These are phyloP conservation scores for Phrynocephalus versicolor DNA, from an alignment of 2,113 vertebrate species.

Conservation along the genomic window DNA sequence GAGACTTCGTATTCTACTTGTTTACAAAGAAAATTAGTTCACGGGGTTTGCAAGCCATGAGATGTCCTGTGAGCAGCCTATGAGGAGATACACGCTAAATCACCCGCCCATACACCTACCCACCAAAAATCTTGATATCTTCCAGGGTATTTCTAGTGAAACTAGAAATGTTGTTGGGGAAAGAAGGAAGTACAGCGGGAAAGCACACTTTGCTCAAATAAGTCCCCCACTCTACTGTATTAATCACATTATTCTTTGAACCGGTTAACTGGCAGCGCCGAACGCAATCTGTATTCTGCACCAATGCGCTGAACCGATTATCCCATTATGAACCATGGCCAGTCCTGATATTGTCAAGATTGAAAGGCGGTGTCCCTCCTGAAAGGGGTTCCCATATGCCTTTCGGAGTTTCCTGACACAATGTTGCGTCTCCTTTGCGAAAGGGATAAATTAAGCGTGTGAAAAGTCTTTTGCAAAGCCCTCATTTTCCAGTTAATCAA, in stretches of 20 bases:
- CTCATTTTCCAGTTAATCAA: constrained; percentile 99
- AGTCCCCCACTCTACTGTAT: constrained; percentile 97
- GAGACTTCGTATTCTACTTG: constrained; percentile 26
- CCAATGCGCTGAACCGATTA: constrained; percentile 99
- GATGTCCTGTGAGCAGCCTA: constrained; percentile 50
- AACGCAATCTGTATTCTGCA: constrained; percentile 99
- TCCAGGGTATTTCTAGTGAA: constrained; percentile 68
- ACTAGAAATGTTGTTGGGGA: constrained; percentile 75
- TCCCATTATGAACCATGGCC: constrained; percentile 98
- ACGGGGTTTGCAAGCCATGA: constrained; percentile 36
- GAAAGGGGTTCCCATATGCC: constrained; percentile 99
- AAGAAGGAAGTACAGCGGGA: constrained; percentile 62
- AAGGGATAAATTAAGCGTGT: constrained; percentile 99
- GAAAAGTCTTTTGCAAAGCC: constrained; percentile 99
- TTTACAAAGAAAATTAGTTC: constrained; percentile 42
- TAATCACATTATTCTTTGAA: constrained; percentile 99
- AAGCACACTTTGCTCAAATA: constrained; percentile 81
- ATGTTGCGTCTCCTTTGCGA: constrained; percentile 99
- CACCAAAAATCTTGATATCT: too few species aligned
- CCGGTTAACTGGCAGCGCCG: constrained; percentile 97
- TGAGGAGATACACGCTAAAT: constrained; percentile 51
- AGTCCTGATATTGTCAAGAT: constrained; percentile 95
- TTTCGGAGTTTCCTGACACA: constrained; percentile 98
- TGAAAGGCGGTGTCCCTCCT: constrained; percentile 92
- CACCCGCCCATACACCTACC: too few species aligned